A percentile compares a stretch with the other conserved stretches of the same genome.
These are phyloP conservation scores for Junonia oenone DNA, from an alignment of 2,888 invertebrate species.

Conservation along the genomic window DNA sequence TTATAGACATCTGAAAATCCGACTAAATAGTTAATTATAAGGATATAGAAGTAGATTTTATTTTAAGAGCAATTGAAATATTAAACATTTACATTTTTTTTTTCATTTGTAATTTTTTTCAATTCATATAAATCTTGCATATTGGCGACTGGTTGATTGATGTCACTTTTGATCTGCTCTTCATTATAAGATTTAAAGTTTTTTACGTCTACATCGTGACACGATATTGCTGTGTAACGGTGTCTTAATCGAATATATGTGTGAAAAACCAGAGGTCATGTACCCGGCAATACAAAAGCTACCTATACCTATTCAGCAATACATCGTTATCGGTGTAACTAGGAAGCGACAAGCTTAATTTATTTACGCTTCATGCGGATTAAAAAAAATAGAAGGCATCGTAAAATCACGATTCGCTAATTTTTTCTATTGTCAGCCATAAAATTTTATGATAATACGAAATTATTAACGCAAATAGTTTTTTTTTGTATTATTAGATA, in stretches of 20 bases:
- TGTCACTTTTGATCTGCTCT: neutral
- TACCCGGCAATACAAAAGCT: slow-evolving; percentile 15
- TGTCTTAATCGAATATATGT: slow-evolving; percentile 18
- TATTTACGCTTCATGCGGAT: slow-evolving; percentile 3
- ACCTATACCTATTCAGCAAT: neutral
- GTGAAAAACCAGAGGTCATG: slow-evolving; percentile 24
- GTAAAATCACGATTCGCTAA: neutral
- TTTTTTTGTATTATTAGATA: too few relatives aligned
- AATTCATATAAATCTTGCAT: too few relatives aligned
- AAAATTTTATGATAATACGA: neutral
- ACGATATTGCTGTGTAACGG: slow-evolving; percentile 18
- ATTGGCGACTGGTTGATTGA: neutral
- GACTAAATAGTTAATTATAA: too few relatives aligned
- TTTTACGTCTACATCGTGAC: slow-evolving; percentile 14
- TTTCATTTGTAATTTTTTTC: too few relatives aligned
- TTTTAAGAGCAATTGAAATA: too few relatives aligned
- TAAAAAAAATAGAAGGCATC: neutral
- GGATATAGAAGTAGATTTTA: too few relatives aligned
- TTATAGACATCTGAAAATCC: too few relatives aligned
- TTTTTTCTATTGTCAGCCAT: neutral
- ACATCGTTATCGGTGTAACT: neutral
- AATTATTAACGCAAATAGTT: neutral
- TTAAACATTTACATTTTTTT: too few relatives aligned
- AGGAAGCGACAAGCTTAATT: neutral
- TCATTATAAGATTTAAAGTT: neutral